These are phyloP conservation scores for Tetramorium simillimum DNA, from an alignment of 1,140 invertebrate species.

Conservation along the genomic window DNA sequence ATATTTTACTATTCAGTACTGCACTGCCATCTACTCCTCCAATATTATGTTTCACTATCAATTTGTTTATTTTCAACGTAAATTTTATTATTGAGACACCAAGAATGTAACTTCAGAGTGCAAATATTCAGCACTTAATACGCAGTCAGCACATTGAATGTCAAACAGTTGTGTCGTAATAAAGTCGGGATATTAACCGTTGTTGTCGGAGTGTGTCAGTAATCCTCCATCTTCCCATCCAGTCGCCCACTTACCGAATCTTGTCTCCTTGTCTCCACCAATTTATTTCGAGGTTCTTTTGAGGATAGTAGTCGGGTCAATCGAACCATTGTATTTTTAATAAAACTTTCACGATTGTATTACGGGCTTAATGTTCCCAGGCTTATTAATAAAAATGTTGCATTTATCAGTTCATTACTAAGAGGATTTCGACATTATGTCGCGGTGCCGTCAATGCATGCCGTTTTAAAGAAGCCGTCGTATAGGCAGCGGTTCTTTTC, in stretches of 20 bases:
- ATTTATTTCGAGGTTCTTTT: not conserved
- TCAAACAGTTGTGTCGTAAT: not conserved
- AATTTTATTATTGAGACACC: not conserved
- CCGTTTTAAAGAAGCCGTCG: not conserved
- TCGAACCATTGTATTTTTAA: not conserved
- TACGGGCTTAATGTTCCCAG: not conserved
- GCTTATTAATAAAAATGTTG: not conserved
- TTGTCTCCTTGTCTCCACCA: not conserved
- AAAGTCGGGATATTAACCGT: not conserved
- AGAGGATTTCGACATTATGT: not conserved
- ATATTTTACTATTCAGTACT: not conserved
- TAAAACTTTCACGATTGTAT: not conserved
- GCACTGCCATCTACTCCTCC: not conserved
- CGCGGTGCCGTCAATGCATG: not conserved
- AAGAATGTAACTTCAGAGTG: not conserved
- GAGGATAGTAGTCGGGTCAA: not conserved
- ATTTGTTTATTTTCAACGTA: not conserved
- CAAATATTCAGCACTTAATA: not conserved
- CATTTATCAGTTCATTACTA: not conserved
- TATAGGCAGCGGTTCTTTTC: constrained; percentile 62
- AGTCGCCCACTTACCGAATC: constrained; percentile 15
- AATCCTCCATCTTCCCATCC: constrained; percentile 31
- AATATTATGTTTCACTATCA: not conserved
- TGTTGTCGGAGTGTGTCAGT: not conserved
- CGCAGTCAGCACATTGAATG: not conserved